Base-by-base conservation (phyloP, 2,888 invertebrate genomes). In the Ormyrus rosae region DNA sequence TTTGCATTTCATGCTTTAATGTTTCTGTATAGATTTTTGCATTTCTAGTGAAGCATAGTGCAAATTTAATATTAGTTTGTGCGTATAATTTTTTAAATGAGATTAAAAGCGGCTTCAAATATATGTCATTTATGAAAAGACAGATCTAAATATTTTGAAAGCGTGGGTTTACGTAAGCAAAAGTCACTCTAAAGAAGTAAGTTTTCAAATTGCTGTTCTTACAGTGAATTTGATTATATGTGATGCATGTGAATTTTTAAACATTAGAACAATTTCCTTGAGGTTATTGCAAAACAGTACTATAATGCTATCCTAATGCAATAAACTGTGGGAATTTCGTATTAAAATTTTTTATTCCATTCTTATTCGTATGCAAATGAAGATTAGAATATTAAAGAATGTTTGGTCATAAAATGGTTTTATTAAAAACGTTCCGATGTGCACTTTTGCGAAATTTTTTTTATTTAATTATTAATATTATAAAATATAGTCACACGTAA, bases 181-280 rank as follows among this genome's bases (percentile, higher is more conserved):
- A 45, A 50, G 45, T 67, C 34, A 34, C 34, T 67, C 8, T 2
- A 19, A 6, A 34, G 13, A 5, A n/a, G n/a, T 5, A 19, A 13
- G 1, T 45, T 61, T 60, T 73, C 50, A 55, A 68, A 65, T 48
- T 45, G 48, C 61, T 48, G 13, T 13, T 11, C 50, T 78, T 60
- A 46, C 58, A 61, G 55, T 45, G 61, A 61, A 68, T 63, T 65
- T 65, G 63, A 81, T 77, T 73, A 55, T 60, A 13, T 60, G 65
- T 19, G 60, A 58, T 77, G 72, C 76, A 61, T 77, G 73, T 69
- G 77, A 77, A 77, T 69, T 64, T 72, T 61, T 68, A 69, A 81
- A 50, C 63, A 51, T 13, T 63, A 64, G 48, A 75, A 55, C 34
- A 50, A 75, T 76, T 71, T 72, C 67, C 46, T 51, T 7, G 55